Base-by-base conservation (phyloP, 2,113 vertebrate genomes). In the Ictalurus furcatus region DNA sequence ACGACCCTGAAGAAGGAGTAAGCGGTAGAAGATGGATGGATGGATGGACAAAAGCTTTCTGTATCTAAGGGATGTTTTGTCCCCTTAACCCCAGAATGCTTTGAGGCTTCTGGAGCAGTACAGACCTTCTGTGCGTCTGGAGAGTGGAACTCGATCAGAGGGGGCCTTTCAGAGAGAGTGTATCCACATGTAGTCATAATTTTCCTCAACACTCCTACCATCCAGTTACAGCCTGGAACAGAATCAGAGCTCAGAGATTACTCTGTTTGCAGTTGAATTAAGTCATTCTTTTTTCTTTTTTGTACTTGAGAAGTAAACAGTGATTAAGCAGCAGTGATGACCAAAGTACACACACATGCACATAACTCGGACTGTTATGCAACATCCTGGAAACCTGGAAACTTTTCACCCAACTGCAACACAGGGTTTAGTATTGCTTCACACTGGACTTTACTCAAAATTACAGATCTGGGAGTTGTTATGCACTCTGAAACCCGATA, bases 211-310 rank as follows among this genome's bases (percentile, higher is more conserved):
- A 93, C 87, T 34, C 82, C 87, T 8, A 91, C 86, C 91, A 92
- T 92, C 93, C 93, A 93, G 90, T 93, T 93, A n/a, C 90, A 92
- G 11, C 93, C 93, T 93, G 76, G n/a, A 17, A 54, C n/a, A 48
- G 16, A 84, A 59, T 3, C 44, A 6, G 4, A 1, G 17, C 34
- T 84, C 44, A 63, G 40, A 48, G 9, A 74, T 44, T 48, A 71
- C 17, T 67, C 3, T 61, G 56, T 37, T 14, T 54, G 54, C 0
- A 1, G 58, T 19, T 52, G 8, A 12, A 28, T n/a, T 34, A 59
- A 34, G 4, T 13, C 17, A 23, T 1, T 76, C 25, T 78, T 79
- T 79, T 61, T 23, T 59, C 3, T 17, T 5, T 61, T 59, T 34
- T 80, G 17, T 9, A 6, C 5, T 19, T 19, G 52, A 63, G 67